Evolutionary conservation across 2,113 vertebrate species (phyloP).

Genomic region (Melanotaenia duboulayi): DNA sequence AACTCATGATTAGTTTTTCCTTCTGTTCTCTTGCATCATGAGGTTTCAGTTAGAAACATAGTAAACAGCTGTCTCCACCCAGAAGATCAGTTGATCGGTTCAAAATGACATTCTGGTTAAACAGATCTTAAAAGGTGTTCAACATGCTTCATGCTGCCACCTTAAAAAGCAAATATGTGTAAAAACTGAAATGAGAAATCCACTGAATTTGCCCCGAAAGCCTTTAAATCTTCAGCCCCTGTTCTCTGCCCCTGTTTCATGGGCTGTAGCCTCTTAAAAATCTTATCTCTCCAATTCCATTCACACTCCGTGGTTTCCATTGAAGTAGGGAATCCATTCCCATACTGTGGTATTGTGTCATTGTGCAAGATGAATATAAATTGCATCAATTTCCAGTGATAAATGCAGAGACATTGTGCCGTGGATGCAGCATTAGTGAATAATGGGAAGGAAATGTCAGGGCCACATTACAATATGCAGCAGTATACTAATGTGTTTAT

Average conservation of each 20-base stretch:
- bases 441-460: slow-evolving; percentile 77
- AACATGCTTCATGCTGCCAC: not conserved
- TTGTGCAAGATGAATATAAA: slow-evolving; percentile 76
- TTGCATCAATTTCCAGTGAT: slow-evolving; percentile 75
- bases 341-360: slow-evolving; percentile 58
- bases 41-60: too few relatives aligned
- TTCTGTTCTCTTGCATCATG: too few relatives aligned
- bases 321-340: slow-evolving; percentile 69
- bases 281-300: slow-evolving; percentile 64
- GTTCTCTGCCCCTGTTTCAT: slow-evolving; percentile 13
- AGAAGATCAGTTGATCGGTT: not conserved
- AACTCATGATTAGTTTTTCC: too few relatives aligned
- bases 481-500: slow-evolving; percentile 47
- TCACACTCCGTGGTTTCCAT: slow-evolving; percentile 59
- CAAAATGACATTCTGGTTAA: not conserved
- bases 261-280: slow-evolving; percentile 47
- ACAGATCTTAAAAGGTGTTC: not conserved
- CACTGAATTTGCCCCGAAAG: slow-evolving; percentile 22
- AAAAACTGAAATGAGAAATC: not conserved
- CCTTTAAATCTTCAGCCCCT: slow-evolving; percentile 25
- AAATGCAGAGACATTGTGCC: slow-evolving; percentile 69
- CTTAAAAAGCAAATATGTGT: slow-evolving; percentile 3
- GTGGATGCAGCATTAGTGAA: slow-evolving; percentile 70
- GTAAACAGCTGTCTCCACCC: too few relatives aligned
- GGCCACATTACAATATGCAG: slow-evolving; percentile 61